Conservation (phyloP, 2,888 invertebrate genomes). For the Drosophila crucigera region DNA sequence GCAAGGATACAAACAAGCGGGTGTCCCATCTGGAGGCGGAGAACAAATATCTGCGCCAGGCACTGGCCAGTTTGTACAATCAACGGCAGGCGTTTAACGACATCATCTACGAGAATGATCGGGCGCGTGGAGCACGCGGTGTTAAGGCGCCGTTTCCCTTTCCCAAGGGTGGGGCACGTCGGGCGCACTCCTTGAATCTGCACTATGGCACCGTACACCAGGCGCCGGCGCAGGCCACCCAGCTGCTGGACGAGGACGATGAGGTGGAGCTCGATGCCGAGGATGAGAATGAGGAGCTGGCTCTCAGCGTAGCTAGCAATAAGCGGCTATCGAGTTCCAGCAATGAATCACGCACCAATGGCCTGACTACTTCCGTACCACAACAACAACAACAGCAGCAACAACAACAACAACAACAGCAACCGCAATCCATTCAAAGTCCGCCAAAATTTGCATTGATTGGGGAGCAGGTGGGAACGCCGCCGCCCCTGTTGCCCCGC, state of each 20-base stretch:
- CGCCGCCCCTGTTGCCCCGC: conserved; percentile 62
- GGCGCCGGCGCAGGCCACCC: conserved; percentile 67
- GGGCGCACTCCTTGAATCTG: conserved; percentile 82
- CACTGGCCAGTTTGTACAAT: conserved; percentile 82
- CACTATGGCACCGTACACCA: conserved; percentile 84
- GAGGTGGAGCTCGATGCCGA: conserved; percentile 49
- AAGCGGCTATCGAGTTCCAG: conserved; percentile 64
- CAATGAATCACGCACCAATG: conserved; percentile 65
- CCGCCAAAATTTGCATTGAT: conserved; percentile 75
- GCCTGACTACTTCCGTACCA: conserved; percentile 36
- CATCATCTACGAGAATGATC: conserved; percentile 83
- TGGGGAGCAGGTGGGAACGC: conserved; percentile 44
- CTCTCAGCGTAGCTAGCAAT: conserved; percentile 13
- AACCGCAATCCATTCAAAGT: conserved; percentile 43
- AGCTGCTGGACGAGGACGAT: conserved; percentile 78
- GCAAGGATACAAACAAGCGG: conserved; percentile 89
- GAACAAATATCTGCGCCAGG: conserved; percentile 86
- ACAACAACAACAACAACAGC: conserved; percentile 17
- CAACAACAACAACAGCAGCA: conserved; percentile 24
- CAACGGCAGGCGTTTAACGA: conserved; percentile 72
- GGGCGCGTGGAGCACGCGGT: conserved; percentile 70
- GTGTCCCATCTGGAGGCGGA: conserved; percentile 89
- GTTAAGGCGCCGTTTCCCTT: conserved; percentile 61
- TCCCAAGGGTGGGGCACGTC: conserved; percentile 70
- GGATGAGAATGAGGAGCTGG: conserved; percentile 38